Percentiles rank a stretch among this genome's conserved stretches.
phyloP scores from a whole-genome alignment of 2,113 vertebrate genomes.

The Oreochromis aureus region DNA sequence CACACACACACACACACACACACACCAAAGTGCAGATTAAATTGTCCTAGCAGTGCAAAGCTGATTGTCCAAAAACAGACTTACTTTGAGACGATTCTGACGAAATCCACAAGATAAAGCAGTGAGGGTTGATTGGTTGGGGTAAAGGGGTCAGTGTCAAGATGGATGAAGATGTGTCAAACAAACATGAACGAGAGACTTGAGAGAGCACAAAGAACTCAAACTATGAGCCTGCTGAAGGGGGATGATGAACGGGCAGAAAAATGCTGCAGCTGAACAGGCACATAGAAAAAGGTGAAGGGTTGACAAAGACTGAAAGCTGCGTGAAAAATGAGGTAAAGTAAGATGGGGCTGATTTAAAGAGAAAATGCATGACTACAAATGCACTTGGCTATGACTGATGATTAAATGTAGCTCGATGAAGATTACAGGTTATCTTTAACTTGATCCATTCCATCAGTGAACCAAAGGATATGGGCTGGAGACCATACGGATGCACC shows the following conservation, averaged over 20 bases:
- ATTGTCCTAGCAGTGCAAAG: neutral
- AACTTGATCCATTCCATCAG: neutral
- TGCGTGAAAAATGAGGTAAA: neutral
- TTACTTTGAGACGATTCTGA: constrained; percentile 41
- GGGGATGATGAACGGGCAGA: neutral
- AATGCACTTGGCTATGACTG: neutral
- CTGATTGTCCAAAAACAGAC: constrained; percentile 32
- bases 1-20: neutral
- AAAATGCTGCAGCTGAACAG: neutral
- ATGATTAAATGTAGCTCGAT: neutral
- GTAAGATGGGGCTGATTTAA: neutral
- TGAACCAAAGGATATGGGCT: constrained; percentile 93
- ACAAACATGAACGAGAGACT: neutral
- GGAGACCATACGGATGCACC: constrained; percentile 98
- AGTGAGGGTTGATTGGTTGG: neutral
- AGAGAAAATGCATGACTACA: neutral
- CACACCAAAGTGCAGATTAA: neutral
- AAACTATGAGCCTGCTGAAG: neutral
- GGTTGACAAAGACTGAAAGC: neutral
- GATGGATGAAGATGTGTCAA: neutral
- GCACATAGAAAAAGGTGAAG: neutral
- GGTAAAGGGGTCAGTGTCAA: neutral
- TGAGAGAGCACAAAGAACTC: neutral
- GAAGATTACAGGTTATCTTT: neutral
- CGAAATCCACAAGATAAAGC: constrained; percentile 3